Evolutionary conservation across 1,140 invertebrate species (phyloP), one percentile per base, ranked within the genome.

Genomic region (Andricus grossulariae): DNA sequence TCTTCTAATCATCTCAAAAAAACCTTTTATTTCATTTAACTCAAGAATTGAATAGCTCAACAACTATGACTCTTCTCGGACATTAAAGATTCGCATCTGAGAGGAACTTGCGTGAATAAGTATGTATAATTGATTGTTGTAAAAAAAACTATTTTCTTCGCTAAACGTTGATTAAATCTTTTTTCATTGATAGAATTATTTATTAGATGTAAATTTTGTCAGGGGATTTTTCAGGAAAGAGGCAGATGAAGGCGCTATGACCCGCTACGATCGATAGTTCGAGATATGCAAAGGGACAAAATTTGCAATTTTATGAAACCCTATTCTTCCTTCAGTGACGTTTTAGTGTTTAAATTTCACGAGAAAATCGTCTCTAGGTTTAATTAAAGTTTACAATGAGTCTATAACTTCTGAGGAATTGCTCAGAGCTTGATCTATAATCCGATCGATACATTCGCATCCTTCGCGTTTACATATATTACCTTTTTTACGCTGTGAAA

Each of bases 241-340:
- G 25, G 15, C 3, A 39, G 32, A 66, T 32, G 60, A 39, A 39
- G 60, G 60, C 13, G 60, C 60, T 45, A 66, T 39, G 60, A 39
- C 60, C 60, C 13, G 16, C 25, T 25, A 66, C 1, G 13, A 4
- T 25, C 19, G 55, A 57, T 57, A 11, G 6, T 66, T 45, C 6
- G 6, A 18, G 60, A 66, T 66, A 66, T 32, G 21, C 57, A 66
- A 66, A 66, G 21, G 21, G n/a, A 45, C 45, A 39, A n/a, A 66
- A 66, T 66, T 66, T 66, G 60, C 60, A 66, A 66, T 66, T 66
- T 66, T 66, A 66, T 45, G 60, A 66, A 18, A 16, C 21, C 25
- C 60, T 66, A 39, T 66, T 39, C 12, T 16, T 12, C 12, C 21
- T 5, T 21, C 10, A 66, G 60, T 18, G 25, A 39, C 25, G 13